A percentile compares a stretch with the other conserved stretches of the same genome.
These are phyloP conservation scores for Ophion ventricosus DNA, from an alignment of 2,888 invertebrate species.

Conservation along the genomic window DNA sequence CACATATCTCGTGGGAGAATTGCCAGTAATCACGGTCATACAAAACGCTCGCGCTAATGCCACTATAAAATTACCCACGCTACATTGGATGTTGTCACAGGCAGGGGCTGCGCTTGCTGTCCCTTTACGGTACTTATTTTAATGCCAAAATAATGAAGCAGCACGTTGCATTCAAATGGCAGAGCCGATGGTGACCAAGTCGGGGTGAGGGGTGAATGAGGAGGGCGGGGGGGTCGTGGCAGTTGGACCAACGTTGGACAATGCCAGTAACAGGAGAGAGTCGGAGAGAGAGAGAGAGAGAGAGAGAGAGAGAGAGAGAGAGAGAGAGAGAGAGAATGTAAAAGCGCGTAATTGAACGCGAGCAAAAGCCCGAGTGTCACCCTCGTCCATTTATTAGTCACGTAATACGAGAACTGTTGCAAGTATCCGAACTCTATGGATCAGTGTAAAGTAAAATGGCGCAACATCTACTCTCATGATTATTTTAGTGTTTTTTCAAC, in stretches of 20 bases:
- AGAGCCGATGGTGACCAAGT: constrained; percentile 31
- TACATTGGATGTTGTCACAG: constrained; percentile 55
- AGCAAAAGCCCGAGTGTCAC: constrained; percentile 50
- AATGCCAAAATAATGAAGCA: constrained; percentile 76
- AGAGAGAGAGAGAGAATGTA: constrained; percentile 36
- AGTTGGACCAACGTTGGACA: constrained; percentile 43
- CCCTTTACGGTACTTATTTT: constrained; percentile 73
- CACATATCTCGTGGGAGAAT: constrained; percentile 60
- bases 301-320: constrained; percentile 44
- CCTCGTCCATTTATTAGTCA: constrained; percentile 54
- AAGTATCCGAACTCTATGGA: constrained; percentile 23
- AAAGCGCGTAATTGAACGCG: constrained; percentile 70
- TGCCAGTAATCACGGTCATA: constrained; percentile 74
- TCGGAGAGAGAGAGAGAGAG: constrained; percentile 6
- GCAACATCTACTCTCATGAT: constrained; percentile 23
- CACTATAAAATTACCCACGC: constrained; percentile 75
- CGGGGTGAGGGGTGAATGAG: neutral
- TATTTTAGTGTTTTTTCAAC: constrained; percentile 30
- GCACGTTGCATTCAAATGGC: constrained; percentile 68
- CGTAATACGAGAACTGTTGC: constrained; percentile 42
- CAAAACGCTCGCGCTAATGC: constrained; percentile 74
- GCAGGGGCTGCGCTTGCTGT: constrained; percentile 57
- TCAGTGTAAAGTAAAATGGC: constrained; percentile 17
- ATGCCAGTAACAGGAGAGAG: constrained; percentile 21
- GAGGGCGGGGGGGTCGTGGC: neutral